phyloP scores from a whole-genome alignment of 30 jellyfish, hydroid and myxozoan genomes.

The Clytia hemisphaerica region DNA sequence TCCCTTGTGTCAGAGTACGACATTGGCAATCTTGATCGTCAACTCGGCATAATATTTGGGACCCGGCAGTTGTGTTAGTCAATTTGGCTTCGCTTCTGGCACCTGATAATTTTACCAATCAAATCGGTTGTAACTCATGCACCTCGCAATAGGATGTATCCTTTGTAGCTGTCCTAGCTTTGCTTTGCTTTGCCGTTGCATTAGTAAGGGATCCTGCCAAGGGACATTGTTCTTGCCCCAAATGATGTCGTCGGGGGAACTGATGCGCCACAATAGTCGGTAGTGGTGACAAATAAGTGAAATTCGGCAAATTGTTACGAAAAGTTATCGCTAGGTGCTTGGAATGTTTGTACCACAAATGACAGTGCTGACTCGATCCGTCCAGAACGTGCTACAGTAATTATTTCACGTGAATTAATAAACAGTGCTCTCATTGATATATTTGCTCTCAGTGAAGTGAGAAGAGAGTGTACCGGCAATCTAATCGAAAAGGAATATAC shows the following conservation, averaged over 20 bases:
- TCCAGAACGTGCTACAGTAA: constrained; percentile 43
- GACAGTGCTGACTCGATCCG: constrained; percentile 28
- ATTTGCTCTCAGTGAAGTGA: constrained; percentile 27
- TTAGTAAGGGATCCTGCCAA: constrained; percentile 36
- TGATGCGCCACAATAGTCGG: constrained; percentile 32
- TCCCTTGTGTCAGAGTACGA: no score
- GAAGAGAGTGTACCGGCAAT: neutral
- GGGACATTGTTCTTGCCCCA: constrained; percentile 44
- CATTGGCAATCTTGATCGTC: no score
- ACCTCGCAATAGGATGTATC: constrained; percentile 23
- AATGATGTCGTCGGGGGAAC: constrained; percentile 45
- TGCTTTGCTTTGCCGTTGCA: constrained; percentile 45
- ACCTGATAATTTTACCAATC: no score
- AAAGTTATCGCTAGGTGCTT: constrained; percentile 30
- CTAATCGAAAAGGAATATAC: neutral
- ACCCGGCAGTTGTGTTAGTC: constrained; percentile 45
- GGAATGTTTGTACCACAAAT: constrained; percentile 32
- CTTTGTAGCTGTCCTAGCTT: constrained; percentile 43
- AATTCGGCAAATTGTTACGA: no score
- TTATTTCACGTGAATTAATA: constrained; percentile 10
- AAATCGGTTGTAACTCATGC: no score
- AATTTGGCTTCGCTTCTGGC: constrained; percentile 47
- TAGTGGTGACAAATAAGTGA: constrained; percentile 40
- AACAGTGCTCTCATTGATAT: constrained; percentile 20
- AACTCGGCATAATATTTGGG: no score